phyloP scores from a whole-genome alignment of 2,797 vertebrate species.

The Peromyscus aztecus region DNA sequence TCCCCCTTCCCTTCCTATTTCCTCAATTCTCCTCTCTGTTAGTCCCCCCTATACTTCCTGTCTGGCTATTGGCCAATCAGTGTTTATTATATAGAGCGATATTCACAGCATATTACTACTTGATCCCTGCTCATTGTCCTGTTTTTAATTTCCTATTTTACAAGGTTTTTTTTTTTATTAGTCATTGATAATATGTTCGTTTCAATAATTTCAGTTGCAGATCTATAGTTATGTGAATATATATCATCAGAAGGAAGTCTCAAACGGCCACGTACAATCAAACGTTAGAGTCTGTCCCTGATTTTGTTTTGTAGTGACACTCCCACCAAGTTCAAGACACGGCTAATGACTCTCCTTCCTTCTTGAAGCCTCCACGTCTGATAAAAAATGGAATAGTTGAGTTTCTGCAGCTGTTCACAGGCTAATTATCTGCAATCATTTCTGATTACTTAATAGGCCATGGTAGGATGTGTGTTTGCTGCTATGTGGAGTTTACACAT shows the following conservation, averaged over 20 bases:
- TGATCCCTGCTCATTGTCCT: background rate
- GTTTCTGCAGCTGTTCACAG: constrained; percentile 77
- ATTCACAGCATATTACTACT: too few species aligned
- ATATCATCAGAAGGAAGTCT: background rate
- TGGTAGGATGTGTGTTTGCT: constrained; percentile 68
- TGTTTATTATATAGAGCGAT: too few species aligned
- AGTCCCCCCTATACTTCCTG: too few species aligned
- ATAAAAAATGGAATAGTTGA: constrained; percentile 73
- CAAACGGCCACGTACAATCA: background rate
- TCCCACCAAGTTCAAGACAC: constrained; percentile 47
- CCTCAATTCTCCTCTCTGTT: too few species aligned
- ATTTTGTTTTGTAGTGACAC: constrained; percentile 10
- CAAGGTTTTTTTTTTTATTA: background rate
- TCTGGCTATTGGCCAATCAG: too few species aligned
- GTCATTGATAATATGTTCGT: background rate
- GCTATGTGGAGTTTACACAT: constrained; percentile 72
- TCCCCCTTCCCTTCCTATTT: too few species aligned
- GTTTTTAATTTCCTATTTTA: constrained; percentile 6
- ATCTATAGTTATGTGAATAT: background rate
- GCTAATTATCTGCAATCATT: constrained; percentile 79
- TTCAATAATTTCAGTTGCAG: background rate
- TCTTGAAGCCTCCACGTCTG: constrained; percentile 58
- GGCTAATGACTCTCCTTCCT: constrained; percentile 50
- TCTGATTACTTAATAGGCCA: constrained; percentile 78
- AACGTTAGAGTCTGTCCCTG: background rate